Evolutionary conservation across 2,797 vertebrate species (phyloP).

Genomic region (Ambastaia sidthimunki): DNA sequence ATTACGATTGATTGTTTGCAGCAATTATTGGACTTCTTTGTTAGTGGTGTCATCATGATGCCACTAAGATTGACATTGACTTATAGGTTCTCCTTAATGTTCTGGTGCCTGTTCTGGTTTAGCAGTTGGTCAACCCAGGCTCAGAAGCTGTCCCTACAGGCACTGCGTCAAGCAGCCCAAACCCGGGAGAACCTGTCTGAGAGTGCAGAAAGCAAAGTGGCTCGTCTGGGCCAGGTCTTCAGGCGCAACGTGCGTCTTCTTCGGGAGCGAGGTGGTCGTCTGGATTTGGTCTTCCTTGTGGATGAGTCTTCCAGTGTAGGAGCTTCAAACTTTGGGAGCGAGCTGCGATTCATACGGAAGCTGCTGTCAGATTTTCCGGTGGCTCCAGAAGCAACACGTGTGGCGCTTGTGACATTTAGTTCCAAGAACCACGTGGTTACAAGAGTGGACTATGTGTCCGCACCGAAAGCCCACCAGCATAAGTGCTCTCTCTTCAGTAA

Average conservation of each 20-base stretch:
- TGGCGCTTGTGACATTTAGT: slow-evolving; percentile 95
- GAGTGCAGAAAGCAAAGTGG: slow-evolving; percentile 85
- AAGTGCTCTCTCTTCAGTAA: slow-evolving; percentile 94
- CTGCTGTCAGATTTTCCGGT: slow-evolving; percentile 97
- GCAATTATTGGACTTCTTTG: slow-evolving; percentile 39
- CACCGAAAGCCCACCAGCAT: slow-evolving; percentile 88
- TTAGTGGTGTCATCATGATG: slow-evolving; percentile 48
- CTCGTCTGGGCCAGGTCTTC: slow-evolving; percentile 89
- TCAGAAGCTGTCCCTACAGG: slow-evolving; percentile 61
- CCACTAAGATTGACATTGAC: slow-evolving; percentile 34
- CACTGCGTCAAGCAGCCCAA: slow-evolving; percentile 35
- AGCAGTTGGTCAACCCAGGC: slow-evolving; percentile 66
- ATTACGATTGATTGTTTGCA: slow-evolving; percentile 1
- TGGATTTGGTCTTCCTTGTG: slow-evolving; percentile 95
- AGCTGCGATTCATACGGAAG: slow-evolving; percentile 94
- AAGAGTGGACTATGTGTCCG: slow-evolving; percentile 92
- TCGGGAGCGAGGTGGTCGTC: slow-evolving; percentile 83
- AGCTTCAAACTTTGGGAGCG: slow-evolving; percentile 89
- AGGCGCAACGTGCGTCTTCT: slow-evolving; percentile 88
- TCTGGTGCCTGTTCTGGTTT: slow-evolving; percentile 37
- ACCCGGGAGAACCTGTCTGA: slow-evolving; percentile 73
- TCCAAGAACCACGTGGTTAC: slow-evolving; percentile 93
- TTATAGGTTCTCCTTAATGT: slow-evolving; percentile 24
- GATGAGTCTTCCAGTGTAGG: slow-evolving; percentile 97
- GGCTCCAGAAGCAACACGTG: slow-evolving; percentile 88